Conservation (phyloP, 2,888 invertebrate genomes). For the Amblyjoppa proteus region DNA sequence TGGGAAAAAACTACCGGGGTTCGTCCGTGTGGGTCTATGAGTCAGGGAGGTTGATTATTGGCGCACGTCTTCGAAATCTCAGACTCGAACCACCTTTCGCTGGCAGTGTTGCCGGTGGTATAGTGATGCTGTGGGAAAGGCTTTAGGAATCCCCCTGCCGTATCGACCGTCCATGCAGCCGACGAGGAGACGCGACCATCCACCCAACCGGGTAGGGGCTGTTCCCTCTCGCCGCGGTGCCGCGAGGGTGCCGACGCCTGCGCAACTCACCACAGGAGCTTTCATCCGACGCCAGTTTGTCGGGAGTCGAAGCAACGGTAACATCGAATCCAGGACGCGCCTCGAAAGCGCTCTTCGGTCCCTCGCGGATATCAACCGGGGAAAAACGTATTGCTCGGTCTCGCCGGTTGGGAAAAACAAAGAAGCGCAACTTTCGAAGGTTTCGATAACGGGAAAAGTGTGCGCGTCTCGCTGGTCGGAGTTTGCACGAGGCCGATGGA, state of each 20-base stretch:
- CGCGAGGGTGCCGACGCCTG: slow-evolving; percentile 75
- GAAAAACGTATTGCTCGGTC: slow-evolving; percentile 29
- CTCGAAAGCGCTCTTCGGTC: slow-evolving; percentile 56
- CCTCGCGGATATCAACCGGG: slow-evolving; percentile 32
- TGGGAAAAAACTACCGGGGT: not conserved
- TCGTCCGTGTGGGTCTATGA: slow-evolving; percentile 11
- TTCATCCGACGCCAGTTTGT: slow-evolving; percentile 83
- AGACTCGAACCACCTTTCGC: slow-evolving; percentile 75
- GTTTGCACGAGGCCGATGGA: not conserved
- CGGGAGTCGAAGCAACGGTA: slow-evolving; percentile 82
- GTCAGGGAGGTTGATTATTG: slow-evolving; percentile 45
- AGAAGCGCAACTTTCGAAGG: not conserved
- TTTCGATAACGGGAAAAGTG: not conserved
- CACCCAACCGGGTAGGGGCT: slow-evolving; percentile 65
- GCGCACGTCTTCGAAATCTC: slow-evolving; percentile 67
- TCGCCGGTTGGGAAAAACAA: not conserved
- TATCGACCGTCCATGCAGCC: slow-evolving; percentile 80
- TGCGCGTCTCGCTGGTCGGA: slow-evolving; percentile 18
- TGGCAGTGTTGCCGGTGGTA: slow-evolving; percentile 67
- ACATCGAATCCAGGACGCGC: slow-evolving; percentile 76
- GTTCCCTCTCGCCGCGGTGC: slow-evolving; percentile 62
- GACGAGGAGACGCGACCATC: slow-evolving; percentile 64
- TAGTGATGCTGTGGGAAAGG: slow-evolving; percentile 52
- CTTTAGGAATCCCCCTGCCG: slow-evolving; percentile 73
- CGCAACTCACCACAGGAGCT: slow-evolving; percentile 76